Evolutionary conservation across 2,113 vertebrate species (phyloP).

Genomic region (Aphyosemion australe): DNA sequence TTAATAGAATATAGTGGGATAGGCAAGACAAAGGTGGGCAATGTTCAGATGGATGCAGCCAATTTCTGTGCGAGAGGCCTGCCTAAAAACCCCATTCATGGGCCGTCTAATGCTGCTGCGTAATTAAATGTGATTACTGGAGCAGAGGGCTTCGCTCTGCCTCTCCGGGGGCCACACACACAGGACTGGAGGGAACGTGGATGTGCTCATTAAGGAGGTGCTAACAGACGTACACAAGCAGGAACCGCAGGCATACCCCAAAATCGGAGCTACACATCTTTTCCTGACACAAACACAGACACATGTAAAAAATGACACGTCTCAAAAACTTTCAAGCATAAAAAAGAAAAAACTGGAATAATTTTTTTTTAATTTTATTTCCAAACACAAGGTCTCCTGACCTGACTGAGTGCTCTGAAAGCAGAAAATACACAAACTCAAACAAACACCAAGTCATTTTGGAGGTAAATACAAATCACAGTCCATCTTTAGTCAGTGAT

Average conservation of each 20-base stretch:
- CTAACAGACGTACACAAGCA: slow-evolving; percentile 74
- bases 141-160: slow-evolving; percentile 74
- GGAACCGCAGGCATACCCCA: slow-evolving; percentile 62
- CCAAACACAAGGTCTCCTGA: slow-evolving; percentile 26
- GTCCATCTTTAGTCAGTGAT: slow-evolving; percentile 35
- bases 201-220: slow-evolving; percentile 74
- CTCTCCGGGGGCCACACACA: slow-evolving; percentile 78
- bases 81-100: slow-evolving; percentile 82
- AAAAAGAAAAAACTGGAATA: neutral
- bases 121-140: slow-evolving; percentile 87
- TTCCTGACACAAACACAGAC: slow-evolving; percentile 36
- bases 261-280: slow-evolving; percentile 37
- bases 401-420: slow-evolving; percentile 8
- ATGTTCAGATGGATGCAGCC: slow-evolving; percentile 79
- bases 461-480: slow-evolving; percentile 34
- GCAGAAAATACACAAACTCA: slow-evolving; percentile 15
- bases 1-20: slow-evolving; percentile 78
- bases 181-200: slow-evolving; percentile 70
- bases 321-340: slow-evolving; percentile 13
- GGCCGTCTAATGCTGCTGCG: slow-evolving; percentile 78
- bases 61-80: slow-evolving; percentile 77
- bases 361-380: slow-evolving; percentile 9
- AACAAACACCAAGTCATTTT: slow-evolving; percentile 21
- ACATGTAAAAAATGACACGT: slow-evolving; percentile 23
- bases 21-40: slow-evolving; percentile 81